Evolutionary conservation across 2,113 vertebrate genomes (phyloP), one percentile per base, ranked within the genome.

Genomic region (Mirounga angustirostris): DNA sequence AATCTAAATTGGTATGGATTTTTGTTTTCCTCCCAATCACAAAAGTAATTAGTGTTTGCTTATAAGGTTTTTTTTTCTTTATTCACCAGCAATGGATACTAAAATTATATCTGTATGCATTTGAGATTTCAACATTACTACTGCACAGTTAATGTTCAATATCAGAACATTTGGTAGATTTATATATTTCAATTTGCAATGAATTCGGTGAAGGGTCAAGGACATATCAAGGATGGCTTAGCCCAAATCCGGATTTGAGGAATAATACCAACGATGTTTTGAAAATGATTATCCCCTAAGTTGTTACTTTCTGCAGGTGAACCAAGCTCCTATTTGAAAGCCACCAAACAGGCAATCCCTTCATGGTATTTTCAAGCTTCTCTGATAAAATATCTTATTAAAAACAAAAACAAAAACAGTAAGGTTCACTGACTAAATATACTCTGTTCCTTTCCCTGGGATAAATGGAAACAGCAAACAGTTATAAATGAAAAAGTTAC

Each of bases 1-100:
- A 40, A 95, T 91, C 94, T 94, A 94, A 98, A 98, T 86, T 95
- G 95, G 96, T 96, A 95, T 74, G 89, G 96, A 98, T 97, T 98
- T 97, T 43, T 96, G 96, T 46, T 97, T 96, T 97, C 69, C 61
- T 98, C 84, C 40, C n/a, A 54, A 94, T 83, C 76, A 91, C 21
- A 95, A 61, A 91, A 82, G 73, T 97, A 98, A 98, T 98, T 98
- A 98, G 89, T 73, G 74, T 86, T 97, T 97, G 78, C 89, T 97
- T 94, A 89, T 65, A 84, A 92, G 74, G 50, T 69, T 95, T 63
- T 97, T 98, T 54, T 69, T 96, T 40, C 46, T 97, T 98, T 36
- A 80, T 89, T 85, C 90, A 71, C 84, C n/a, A 87, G 26, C 73
- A 87, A 87, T 58, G 58, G 54, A 78, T 50, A 56, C 59, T 91